Base-by-base conservation (phyloP, 2,888 invertebrate species). In the Acleris holmiana region DNA sequence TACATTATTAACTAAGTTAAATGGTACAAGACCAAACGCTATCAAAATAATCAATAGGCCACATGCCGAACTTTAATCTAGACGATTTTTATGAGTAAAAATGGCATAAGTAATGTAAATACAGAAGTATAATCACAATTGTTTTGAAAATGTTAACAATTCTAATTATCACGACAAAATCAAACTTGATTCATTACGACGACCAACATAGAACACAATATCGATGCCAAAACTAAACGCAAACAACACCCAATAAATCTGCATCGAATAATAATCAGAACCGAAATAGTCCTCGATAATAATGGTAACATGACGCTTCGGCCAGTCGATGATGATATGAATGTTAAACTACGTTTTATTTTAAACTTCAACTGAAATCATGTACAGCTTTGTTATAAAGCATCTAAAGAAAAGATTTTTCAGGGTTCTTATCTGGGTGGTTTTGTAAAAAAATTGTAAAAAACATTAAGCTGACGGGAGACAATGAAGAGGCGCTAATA, bases 401-500 rank as follows among this genome's bases (percentile, higher is more conserved):
- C 13, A 35, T 35, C 35, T 13, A 35, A 13, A 13, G 35, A 35
- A 35, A 13, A 3, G 10, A 29, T 29, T 3, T 0, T 41, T 6
- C n/a, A 17, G 17, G 44, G 44, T 1, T n/a, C 41, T 41, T 4
- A 53, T 13, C 2, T 19, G 18, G 19, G 15, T 1, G 6, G 10
- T 40, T 40, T 53, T 8, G 13, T 2, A 1, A 8, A 19, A 18
- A 51, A 10, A 44, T 62, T 49, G 2, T 17, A 4, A 35, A 25
- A 25, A 25, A 35, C 7, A 0, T 2, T 15, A 18, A 41, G 21
- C 56, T 25, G 40, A 49, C 41, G 57, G 67, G 60, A 53, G 67
- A 72, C 77, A 75, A 76, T 79, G 76, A 78, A 82, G 77, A 64
- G 84, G 85, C 86, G 83, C 84, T 79, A 78, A 79, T 82, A 82